Percentiles rank a stretch among this genome's conserved stretches.
Evolutionary conservation across 2,113 vertebrate species (phyloP).

Genomic region (Rousettus leschenaultii): DNA sequence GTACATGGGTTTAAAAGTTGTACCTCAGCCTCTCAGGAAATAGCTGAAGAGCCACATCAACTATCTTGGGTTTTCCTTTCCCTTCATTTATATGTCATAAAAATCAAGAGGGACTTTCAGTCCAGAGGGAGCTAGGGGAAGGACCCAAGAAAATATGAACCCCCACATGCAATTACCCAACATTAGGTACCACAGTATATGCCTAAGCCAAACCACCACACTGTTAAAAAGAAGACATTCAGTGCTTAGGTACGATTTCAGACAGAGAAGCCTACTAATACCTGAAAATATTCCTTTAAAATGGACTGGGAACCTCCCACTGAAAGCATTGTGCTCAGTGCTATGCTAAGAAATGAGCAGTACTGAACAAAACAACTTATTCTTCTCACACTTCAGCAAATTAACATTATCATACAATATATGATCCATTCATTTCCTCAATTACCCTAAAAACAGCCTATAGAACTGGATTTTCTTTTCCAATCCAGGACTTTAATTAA

Average conservation of each 20-base stretch:
- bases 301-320: background rate
- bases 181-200: background rate
- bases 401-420: background rate
- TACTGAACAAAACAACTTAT: background rate
- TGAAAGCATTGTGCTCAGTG: background rate
- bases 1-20: background rate
- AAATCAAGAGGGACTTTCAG: background rate
- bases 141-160: conserved; percentile 23
- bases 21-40: background rate
- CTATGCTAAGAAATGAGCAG: background rate
- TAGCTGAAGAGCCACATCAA: background rate
- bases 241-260: background rate
- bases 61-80: background rate
- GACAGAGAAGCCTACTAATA: background rate
- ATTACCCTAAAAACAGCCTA: background rate
- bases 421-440: background rate
- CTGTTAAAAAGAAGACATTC: background rate
- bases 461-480: background rate
- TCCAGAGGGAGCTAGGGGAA: background rate
- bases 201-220: background rate
- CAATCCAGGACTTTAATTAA: background rate
- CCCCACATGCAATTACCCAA: background rate
- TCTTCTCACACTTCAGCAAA: background rate
- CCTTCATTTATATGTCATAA: background rate
- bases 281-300: background rate